phyloP scores from a whole-genome alignment of 2,113 vertebrate species.

The Ceyx cyanopectus region DNA sequence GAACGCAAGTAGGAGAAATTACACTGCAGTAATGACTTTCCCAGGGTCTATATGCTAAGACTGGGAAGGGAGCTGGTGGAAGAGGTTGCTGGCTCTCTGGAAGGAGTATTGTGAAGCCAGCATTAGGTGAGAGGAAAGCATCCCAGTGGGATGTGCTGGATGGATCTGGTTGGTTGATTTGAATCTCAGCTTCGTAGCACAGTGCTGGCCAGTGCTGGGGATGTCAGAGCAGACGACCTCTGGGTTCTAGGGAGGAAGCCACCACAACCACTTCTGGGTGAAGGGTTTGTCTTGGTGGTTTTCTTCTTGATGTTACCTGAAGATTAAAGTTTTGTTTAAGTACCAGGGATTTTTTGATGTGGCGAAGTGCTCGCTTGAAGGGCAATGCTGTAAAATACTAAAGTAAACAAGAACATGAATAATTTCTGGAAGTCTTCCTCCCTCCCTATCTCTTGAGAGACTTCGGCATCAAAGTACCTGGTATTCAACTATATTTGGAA shows the following conservation, averaged over 20 bases:
- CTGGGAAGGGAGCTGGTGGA: neutral
- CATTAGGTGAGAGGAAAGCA: neutral
- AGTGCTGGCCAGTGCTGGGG: neutral
- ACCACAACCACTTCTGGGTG: neutral
- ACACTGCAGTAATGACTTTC: constrained; percentile 56
- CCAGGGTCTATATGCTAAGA: neutral
- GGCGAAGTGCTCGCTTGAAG: neutral
- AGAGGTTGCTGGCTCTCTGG: neutral
- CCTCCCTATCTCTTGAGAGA: neutral
- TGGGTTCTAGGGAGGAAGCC: neutral
- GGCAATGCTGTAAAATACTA: neutral
- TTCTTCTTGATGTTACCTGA: neutral
- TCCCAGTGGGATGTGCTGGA: neutral
- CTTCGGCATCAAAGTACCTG: neutral
- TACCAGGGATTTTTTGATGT: neutral
- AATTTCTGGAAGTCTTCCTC: neutral
- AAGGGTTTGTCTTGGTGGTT: neutral
- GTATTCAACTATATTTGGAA: neutral
- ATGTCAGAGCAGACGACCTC: neutral
- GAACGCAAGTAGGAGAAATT: constrained; percentile 44
- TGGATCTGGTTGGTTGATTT: neutral
- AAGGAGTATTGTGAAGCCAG: neutral
- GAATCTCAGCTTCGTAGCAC: neutral
- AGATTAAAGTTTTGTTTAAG: neutral
- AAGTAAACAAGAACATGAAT: neutral